These are phyloP conservation scores for Bujurquina vittata DNA, from an alignment of 2,113 vertebrate genomes.

Conservation along the genomic window DNA sequence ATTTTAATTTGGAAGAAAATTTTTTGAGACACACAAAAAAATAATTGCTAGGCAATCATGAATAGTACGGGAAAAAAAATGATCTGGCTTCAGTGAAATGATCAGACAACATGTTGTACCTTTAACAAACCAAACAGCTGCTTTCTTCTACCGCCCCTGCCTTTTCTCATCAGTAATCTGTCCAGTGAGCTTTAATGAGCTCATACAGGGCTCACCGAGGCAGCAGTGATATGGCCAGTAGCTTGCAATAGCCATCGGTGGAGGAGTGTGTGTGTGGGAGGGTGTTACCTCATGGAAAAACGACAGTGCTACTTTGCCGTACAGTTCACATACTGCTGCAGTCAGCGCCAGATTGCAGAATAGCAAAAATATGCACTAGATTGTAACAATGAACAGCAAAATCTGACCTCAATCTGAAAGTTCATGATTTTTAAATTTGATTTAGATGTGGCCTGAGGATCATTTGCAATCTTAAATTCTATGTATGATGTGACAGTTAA, in stretches of 20 bases:
- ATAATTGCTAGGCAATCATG: not conserved
- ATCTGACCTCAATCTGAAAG: not conserved
- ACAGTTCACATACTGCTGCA: constrained; percentile 40
- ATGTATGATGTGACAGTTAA: constrained; percentile 11
- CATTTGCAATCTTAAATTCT: not conserved
- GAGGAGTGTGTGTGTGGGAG: constrained; percentile 3
- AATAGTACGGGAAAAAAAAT: not conserved
- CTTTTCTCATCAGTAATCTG: constrained; percentile 31
- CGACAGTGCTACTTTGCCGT: constrained; percentile 39
- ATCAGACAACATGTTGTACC: constrained; percentile 19
- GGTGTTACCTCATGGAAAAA: constrained; percentile 36
- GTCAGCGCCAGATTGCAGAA: constrained; percentile 13
- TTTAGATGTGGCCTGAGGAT: not conserved
- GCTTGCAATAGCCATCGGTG: constrained; percentile 28
- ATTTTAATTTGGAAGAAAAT: not conserved
- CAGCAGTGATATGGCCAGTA: constrained; percentile 56
- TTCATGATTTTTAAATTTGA: not conserved
- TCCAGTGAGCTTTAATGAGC: constrained; percentile 60
- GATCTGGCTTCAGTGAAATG: not conserved
- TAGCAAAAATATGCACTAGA: not conserved
- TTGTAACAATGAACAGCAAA: not conserved
- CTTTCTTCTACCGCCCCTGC: constrained; percentile 6
- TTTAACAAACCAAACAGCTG: constrained; percentile 29
- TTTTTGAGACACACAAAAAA: not conserved
- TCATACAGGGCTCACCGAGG: constrained; percentile 32